Conservation (phyloP, 1,140 invertebrate species). For the Bombus superbus region DNA sequence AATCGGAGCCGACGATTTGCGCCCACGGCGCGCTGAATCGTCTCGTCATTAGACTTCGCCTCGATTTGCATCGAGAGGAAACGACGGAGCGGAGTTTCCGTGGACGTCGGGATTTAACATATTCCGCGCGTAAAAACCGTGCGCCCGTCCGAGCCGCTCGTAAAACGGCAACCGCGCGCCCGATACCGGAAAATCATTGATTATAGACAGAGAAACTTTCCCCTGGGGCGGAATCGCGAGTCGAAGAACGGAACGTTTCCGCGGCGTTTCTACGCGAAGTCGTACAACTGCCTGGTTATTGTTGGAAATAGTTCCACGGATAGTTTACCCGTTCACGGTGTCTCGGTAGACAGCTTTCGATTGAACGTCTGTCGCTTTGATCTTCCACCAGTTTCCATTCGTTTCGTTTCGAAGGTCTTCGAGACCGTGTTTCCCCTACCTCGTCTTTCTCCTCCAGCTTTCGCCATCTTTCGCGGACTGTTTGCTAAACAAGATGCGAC, state of each 20-base stretch:
- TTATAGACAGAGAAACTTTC: conserved; percentile 38
- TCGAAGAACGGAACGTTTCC: conserved; percentile 21
- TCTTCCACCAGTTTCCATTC: conserved; percentile 38
- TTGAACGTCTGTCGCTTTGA: conserved; percentile 51
- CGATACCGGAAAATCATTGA: conserved; percentile 57
- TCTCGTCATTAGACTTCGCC: conserved; percentile 72
- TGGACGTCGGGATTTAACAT: conserved; percentile 65
- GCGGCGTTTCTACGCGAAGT: neutral
- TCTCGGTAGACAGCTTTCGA: conserved; percentile 27
- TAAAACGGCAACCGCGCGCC: conserved; percentile 58
- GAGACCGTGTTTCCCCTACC: neutral
- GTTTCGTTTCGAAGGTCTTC: neutral
- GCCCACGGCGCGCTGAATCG: conserved; percentile 61
- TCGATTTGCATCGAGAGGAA: conserved; percentile 71
- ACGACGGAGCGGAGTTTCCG: conserved; percentile 62
- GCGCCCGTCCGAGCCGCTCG: conserved; percentile 39
- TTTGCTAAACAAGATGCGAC: conserved; percentile 60
- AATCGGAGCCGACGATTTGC: conserved; percentile 70
- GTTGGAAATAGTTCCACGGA: conserved; percentile 46
- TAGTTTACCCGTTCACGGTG: conserved; percentile 41
- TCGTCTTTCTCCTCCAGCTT: neutral
- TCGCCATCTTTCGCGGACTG: conserved; percentile 44
- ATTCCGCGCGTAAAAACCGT: conserved; percentile 66
- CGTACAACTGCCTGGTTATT: conserved; percentile 14
- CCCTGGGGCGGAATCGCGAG: conserved; percentile 16